Conservation (phyloP, 2,888 invertebrate genomes). For the Myopa testacea region DNA sequence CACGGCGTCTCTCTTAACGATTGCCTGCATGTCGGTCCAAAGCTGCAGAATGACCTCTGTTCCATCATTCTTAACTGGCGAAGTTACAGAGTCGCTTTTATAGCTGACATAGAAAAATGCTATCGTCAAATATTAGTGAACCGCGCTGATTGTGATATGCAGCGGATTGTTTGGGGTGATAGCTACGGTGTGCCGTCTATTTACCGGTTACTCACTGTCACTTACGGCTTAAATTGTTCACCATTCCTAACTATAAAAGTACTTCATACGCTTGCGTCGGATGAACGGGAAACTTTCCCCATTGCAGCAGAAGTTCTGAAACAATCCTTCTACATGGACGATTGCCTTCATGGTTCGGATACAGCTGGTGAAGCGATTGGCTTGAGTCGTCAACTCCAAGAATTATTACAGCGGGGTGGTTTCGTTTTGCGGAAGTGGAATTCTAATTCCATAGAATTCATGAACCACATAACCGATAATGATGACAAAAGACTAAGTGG, state of each 20-base stretch:
- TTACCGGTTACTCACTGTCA: slow-evolving; percentile 40
- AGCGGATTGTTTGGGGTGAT: slow-evolving; percentile 42
- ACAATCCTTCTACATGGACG: slow-evolving; percentile 43
- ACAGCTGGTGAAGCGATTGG: background rate
- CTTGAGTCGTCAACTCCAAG: background rate
- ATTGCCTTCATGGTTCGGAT: slow-evolving; percentile 32
- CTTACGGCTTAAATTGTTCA: slow-evolving; percentile 42
- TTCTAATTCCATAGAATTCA: background rate
- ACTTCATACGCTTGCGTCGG: slow-evolving; percentile 38
- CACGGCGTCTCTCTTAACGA: slow-evolving; percentile 41
- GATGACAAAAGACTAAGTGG: background rate
- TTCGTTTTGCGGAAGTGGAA: background rate
- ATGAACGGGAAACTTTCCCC: slow-evolving; percentile 36
- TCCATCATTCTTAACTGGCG: slow-evolving; percentile 3
- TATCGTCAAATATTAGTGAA: background rate
- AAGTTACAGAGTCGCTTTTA: background rate
- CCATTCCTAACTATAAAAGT: slow-evolving; percentile 42
- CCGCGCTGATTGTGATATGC: slow-evolving; percentile 24
- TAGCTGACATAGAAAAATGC: background rate
- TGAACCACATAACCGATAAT: background rate
- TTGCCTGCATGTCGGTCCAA: slow-evolving; percentile 45
- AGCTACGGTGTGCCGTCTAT: slow-evolving; percentile 5
- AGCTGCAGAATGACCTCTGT: slow-evolving; percentile 41
- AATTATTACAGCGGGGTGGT: background rate
- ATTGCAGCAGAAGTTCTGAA: slow-evolving; percentile 33